Evolutionary conservation across 1,140 invertebrate species (phyloP).

Genomic region (Trichomalopsis sarcophagae): DNA sequence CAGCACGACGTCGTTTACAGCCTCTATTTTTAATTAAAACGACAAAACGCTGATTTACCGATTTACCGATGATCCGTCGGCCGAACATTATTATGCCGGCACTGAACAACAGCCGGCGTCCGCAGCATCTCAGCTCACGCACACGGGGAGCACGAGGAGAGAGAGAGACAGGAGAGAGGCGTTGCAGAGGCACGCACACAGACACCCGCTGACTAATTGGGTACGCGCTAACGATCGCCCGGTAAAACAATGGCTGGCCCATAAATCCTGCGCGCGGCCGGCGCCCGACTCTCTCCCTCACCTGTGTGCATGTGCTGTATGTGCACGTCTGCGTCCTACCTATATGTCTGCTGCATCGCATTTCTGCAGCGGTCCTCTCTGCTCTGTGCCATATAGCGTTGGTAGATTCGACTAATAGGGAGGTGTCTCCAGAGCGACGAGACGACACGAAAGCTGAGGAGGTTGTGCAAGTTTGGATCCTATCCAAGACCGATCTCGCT

Average conservation of each 20-base stretch:
- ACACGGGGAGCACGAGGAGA: background rate
- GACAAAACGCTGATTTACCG: slow-evolving; percentile 53
- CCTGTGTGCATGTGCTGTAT: background rate
- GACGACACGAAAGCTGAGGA: background rate
- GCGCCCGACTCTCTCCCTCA: slow-evolving; percentile 9
- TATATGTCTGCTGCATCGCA: background rate
- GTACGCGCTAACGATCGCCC: slow-evolving; percentile 52
- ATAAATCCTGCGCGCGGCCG: slow-evolving; percentile 48
- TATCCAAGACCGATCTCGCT: background rate
- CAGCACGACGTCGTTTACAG: background rate
- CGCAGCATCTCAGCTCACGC: background rate
- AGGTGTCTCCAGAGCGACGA: background rate
- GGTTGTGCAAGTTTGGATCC: background rate
- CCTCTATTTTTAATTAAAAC: slow-evolving; percentile 52
- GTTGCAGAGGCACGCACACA: slow-evolving; percentile 21
- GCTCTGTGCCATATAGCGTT: too few relatives aligned
- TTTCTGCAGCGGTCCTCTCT: background rate
- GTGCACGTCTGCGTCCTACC: background rate
- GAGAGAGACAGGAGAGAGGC: background rate
- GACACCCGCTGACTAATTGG: slow-evolving; percentile 53
- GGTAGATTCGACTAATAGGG: background rate
- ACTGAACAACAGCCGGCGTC: background rate
- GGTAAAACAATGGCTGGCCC: slow-evolving; percentile 52
- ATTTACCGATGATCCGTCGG: slow-evolving; percentile 42
- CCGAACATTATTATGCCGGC: slow-evolving; percentile 30